Evolutionary conservation across 2,113 vertebrate species (phyloP).

Genomic region (Scortum barcoo): DNA sequence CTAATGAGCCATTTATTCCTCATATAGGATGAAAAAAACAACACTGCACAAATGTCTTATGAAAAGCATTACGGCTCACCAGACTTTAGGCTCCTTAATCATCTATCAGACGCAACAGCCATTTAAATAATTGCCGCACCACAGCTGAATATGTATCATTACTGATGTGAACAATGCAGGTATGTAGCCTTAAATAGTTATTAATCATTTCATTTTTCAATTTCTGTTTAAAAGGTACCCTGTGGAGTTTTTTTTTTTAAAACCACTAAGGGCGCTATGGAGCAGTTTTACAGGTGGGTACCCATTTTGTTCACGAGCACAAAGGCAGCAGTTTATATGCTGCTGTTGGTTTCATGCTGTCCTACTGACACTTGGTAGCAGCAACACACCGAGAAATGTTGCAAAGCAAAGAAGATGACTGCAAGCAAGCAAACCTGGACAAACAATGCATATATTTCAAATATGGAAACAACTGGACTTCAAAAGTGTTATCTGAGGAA

Average conservation of each 20-base stretch:
- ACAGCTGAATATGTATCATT: slow-evolving; percentile 13
- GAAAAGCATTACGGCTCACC: slow-evolving; percentile 27
- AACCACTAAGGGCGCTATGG: background rate
- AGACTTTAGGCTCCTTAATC: slow-evolving; percentile 13
- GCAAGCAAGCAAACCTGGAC: background rate
- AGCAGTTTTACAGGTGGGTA: background rate
- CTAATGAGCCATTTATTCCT: slow-evolving; percentile 38
- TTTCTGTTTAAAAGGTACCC: background rate
- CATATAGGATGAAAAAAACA: slow-evolving; percentile 7
- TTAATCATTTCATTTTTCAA: background rate
- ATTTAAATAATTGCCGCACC: slow-evolving; percentile 13
- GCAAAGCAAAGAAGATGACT: background rate
- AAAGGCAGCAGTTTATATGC: background rate
- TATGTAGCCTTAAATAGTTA: background rate
- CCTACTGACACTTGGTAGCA: background rate
- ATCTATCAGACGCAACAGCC: slow-evolving; percentile 14
- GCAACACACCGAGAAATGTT: background rate
- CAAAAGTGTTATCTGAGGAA: background rate
- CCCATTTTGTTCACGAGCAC: background rate
- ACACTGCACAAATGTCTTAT: slow-evolving; percentile 9
- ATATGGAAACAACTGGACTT: background rate
- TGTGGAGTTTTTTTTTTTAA: background rate
- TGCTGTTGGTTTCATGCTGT: background rate
- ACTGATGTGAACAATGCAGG: slow-evolving; percentile 2
- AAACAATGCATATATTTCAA: background rate